These are phyloP conservation scores for Mastomys coucha DNA, from an alignment of 2,113 vertebrate species.

Conservation along the genomic window DNA sequence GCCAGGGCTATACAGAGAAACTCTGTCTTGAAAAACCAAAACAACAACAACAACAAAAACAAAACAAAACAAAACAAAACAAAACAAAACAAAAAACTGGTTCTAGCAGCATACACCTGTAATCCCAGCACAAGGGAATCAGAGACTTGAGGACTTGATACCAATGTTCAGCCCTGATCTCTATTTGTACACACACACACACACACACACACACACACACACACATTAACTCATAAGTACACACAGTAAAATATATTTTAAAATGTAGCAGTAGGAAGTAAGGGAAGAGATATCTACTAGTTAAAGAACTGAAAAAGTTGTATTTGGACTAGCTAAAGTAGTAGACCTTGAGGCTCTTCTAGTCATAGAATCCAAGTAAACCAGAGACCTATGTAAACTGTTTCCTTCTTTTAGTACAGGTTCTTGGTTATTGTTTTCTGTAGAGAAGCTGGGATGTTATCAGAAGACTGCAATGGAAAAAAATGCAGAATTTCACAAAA, in stretches of 20 bases:
- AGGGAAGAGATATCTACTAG: background rate
- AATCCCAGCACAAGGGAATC: background rate
- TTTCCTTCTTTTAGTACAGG: background rate
- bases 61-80: too few species aligned
- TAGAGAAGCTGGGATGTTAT: conserved; percentile 40
- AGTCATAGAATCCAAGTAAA: background rate
- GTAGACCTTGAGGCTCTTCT: background rate
- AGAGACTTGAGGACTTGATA: background rate
- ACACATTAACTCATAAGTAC: too few species aligned
- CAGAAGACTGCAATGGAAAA: conserved; percentile 31
- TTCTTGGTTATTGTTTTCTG: background rate
- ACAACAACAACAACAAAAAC: too few species aligned
- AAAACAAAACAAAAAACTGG: too few species aligned
- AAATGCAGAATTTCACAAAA: conserved; percentile 75
- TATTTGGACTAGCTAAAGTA: background rate
- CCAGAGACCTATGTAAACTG: background rate
- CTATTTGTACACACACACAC: background rate
- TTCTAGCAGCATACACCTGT: background rate
- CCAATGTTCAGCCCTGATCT: background rate
- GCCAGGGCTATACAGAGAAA: too few species aligned
- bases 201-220: background rate
- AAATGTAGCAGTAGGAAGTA: conserved; percentile 31
- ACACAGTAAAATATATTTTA: background rate
- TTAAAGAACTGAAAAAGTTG: conserved; percentile 19
- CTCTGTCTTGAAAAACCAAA: too few species aligned